Conservation (phyloP, 2,113 vertebrate species). For the Hippocampus mohnikei region DNA sequence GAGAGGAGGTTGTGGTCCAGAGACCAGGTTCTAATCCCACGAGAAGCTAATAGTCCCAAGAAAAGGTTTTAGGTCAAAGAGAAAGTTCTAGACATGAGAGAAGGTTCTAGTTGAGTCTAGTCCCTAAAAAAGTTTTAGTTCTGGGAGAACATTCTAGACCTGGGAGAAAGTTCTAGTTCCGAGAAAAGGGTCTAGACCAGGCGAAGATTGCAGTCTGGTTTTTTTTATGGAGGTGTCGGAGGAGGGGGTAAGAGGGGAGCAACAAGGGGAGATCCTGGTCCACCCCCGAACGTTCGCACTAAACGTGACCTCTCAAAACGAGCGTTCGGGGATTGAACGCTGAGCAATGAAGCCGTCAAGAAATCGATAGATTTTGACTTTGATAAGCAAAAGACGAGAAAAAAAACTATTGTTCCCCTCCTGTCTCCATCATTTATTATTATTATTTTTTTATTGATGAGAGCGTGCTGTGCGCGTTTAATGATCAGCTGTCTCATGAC, state of each 20-base stretch:
- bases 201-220: too few species aligned
- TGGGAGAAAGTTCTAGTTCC: too few species aligned
- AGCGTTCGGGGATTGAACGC: slow-evolving; percentile 3
- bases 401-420: slow-evolving; percentile 52
- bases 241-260: background rate
- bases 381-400: slow-evolving; percentile 64
- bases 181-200: too few species aligned
- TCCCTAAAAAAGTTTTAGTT: too few species aligned
- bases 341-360: slow-evolving; percentile 63
- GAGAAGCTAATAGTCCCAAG: too few species aligned
- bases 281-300: slow-evolving; percentile 21
- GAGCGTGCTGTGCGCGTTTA: slow-evolving; percentile 16
- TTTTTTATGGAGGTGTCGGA: too few species aligned
- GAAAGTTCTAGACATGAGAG: too few species aligned
- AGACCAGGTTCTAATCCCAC: too few species aligned
- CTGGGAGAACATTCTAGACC: too few species aligned
- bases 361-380: slow-evolving; percentile 76
- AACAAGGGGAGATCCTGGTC: slow-evolving; percentile 24
- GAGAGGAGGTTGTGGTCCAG: too few species aligned
- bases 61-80: too few species aligned
- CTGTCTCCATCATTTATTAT: slow-evolving; percentile 55
- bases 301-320: background rate
- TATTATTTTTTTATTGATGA: slow-evolving; percentile 46
- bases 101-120: too few species aligned
- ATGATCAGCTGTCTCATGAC: slow-evolving; percentile 22